Percentiles rank a stretch among this genome's conserved stretches.
phyloP scores from a whole-genome alignment of 2,113 vertebrate species.

The Papio anubis region DNA sequence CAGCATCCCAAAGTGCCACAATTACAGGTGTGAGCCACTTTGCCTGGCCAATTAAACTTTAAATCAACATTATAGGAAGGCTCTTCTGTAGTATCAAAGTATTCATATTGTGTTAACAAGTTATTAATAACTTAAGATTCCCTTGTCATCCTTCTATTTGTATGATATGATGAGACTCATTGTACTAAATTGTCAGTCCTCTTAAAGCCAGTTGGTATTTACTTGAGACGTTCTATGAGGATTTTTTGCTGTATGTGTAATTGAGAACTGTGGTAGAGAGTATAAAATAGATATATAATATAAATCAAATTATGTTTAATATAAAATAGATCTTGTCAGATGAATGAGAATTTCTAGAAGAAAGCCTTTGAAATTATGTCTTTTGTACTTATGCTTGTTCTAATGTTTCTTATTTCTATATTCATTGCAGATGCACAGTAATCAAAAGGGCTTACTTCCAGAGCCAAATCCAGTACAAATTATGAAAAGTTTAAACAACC shows the following conservation, averaged over 20 bases:
- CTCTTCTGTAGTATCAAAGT: not conserved
- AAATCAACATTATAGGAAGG: not conserved
- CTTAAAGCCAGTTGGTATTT: not conserved
- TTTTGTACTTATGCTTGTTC: constrained; percentile 6
- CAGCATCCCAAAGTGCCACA: no score
- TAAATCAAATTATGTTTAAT: not conserved
- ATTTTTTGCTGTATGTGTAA: not conserved
- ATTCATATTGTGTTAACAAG: not conserved
- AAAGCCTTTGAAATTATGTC: not conserved
- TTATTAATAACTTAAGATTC: not conserved
- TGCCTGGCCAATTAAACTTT: not conserved
- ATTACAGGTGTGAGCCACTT: no score
- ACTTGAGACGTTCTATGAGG: not conserved
- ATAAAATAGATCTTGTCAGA: not conserved
- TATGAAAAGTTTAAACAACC: constrained; percentile 95
- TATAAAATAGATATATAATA: not conserved
- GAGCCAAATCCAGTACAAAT: constrained; percentile 96
- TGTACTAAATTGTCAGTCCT: not conserved
- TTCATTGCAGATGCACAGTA: constrained; percentile 90
- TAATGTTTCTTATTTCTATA: constrained; percentile 67
- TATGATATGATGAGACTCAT: not conserved
- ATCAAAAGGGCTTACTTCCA: constrained; percentile 94
- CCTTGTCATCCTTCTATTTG: not conserved
- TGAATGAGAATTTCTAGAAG: not conserved
- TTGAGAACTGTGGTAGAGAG: not conserved